These are phyloP conservation scores for Phaenicophaeus curvirostris DNA, from an alignment of 2,797 vertebrate species.

Conservation along the genomic window DNA sequence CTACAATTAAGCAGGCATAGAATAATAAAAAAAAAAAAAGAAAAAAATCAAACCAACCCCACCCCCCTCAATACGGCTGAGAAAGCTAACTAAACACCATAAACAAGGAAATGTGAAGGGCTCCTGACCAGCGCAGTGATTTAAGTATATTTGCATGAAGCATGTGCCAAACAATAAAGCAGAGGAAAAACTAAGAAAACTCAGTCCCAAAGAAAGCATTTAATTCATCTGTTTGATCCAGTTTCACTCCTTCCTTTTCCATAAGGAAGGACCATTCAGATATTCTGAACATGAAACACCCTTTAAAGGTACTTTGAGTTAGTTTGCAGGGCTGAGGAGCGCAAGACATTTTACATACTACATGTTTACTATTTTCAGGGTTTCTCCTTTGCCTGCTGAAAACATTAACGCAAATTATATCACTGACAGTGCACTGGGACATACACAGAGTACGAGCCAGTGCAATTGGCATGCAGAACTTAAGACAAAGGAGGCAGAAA, in stretches of 20 bases:
- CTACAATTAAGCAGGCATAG: constrained; percentile 9
- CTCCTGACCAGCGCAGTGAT: background rate
- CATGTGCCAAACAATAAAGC: background rate
- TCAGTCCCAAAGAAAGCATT: background rate
- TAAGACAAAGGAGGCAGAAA: background rate
- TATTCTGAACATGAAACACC: background rate
- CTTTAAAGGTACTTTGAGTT: background rate
- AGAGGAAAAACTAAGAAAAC: background rate
- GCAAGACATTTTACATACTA: background rate
- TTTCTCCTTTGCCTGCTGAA: background rate
- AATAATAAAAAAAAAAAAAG: background rate
- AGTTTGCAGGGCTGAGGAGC: background rate
- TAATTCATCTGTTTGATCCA: background rate
- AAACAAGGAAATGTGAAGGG: background rate
- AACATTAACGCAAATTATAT: background rate
- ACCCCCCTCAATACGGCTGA: background rate
- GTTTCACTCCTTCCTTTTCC: background rate
- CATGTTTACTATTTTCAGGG: background rate
- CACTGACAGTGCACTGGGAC: background rate
- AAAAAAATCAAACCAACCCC: background rate
- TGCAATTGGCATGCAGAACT: background rate
- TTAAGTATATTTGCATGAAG: background rate
- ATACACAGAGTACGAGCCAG: accelerated
- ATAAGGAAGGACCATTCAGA: background rate
- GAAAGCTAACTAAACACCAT: background rate